Evolutionary conservation across 1,140 invertebrate species (phyloP), one percentile per base, ranked within the genome.

Genomic region (Conus betulinus): DNA sequence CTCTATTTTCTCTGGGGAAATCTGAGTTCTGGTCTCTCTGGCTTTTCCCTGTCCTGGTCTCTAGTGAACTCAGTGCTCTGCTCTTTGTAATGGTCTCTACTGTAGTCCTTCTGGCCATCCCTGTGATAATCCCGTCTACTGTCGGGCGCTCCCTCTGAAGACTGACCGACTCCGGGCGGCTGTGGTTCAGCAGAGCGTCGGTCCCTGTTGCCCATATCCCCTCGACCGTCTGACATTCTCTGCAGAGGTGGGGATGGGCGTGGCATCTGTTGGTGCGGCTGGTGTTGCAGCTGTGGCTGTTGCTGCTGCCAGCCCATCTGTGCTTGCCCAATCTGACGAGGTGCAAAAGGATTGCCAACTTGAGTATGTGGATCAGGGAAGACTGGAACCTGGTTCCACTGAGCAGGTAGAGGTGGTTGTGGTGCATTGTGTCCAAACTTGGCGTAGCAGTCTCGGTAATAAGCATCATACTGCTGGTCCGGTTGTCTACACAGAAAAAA

Each of bases 381-480:
- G 20, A 71, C 67, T 71, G 67, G 67, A 6, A 23, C 23, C 82
- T 84, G 82, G 82, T 81, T 81, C 82, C 55, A 84, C 82, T 84
- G 82, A 15, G 87, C 25, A 23, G 89, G 89, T 60, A 88, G 85
- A 15, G 79, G 85, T 52, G 89, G 91, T 39, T 88, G 88, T 15
- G 89, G 88, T 27, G 90, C 74, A 27, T 78, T 88, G 6, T 87
- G 74, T 13, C 88, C 90, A 91, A 89, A 92, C 76, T 90, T 88
- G 27, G 90, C 79, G 55, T 88, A 88, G 81, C 88, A 92, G 51
- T 91, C 90, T 71, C 74, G 81, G 84, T 89, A 92, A 27, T 91
- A 90, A 39, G 89, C 88, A 25, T 91, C 89, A 89, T 91, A 91
- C 10, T 87, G 85, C 17, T 88, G 87, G 67, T 55, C 84, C 55